These are phyloP conservation scores for Rhizomys pruinosus DNA, from an alignment of 2,113 vertebrate species.

Conservation along the genomic window DNA sequence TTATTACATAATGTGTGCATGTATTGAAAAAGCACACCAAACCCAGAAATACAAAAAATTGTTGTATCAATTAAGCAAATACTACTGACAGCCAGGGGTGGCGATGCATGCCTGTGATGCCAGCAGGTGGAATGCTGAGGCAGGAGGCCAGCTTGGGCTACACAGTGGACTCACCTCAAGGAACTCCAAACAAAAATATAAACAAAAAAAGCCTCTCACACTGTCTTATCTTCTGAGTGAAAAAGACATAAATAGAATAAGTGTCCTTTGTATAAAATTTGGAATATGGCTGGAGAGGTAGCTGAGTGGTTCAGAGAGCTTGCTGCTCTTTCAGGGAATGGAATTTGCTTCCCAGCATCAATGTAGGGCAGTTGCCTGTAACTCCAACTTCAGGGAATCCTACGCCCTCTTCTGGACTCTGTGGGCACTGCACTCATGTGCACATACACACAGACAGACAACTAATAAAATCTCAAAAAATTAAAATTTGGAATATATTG, in stretches of 20 bases:
- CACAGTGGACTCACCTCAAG: not conserved
- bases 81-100: not conserved
- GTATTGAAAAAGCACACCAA: not conserved
- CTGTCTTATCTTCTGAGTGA: conserved; percentile 7
- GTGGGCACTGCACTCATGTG: not conserved
- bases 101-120: not conserved
- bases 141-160: not conserved
- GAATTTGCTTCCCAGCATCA: not conserved
- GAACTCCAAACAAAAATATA: not conserved
- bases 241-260: not conserved
- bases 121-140: not conserved
- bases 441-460: not conserved
- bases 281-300: not conserved
- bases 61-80: conserved; percentile 10
- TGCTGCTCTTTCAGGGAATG: not conserved
- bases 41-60: not conserved
- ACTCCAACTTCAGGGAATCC: not conserved
- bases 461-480: too few species aligned
- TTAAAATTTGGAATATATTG: not conserved
- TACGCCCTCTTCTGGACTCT: not conserved
- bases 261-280: not conserved
- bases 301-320: not conserved
- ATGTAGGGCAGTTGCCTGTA: not conserved
- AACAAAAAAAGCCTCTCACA: not conserved
- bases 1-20: not conserved